Conservation (phyloP, 2,113 vertebrate genomes). For the Etheostoma cragini region DNA sequence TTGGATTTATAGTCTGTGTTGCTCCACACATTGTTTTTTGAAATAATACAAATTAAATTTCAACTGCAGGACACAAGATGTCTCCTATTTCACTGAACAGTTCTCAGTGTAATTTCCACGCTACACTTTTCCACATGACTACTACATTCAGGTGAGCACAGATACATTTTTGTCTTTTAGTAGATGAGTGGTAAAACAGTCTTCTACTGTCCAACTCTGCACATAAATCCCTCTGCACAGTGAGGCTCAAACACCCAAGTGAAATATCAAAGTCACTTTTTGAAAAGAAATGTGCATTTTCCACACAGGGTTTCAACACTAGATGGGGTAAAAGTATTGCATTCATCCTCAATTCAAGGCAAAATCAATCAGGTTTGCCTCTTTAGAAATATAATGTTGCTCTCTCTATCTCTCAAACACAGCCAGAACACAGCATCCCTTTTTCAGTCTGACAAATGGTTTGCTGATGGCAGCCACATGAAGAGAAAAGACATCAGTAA, state of each 20-base stretch:
- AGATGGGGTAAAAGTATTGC: conserved; percentile 68
- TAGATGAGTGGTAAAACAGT: not conserved
- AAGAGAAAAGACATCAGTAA: conserved; percentile 39
- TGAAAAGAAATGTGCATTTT: not conserved
- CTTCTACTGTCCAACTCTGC: not conserved
- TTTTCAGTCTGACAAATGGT: conserved; percentile 35
- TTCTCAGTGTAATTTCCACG: not conserved
- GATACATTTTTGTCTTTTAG: not conserved
- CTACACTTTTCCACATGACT: not conserved
- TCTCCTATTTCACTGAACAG: not conserved
- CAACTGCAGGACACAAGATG: not conserved
- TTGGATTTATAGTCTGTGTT: not conserved
- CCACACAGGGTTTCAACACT: conserved; percentile 60
- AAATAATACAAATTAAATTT: not conserved
- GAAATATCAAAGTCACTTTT: not conserved
- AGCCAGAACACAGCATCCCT: conserved; percentile 10
- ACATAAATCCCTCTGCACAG: not conserved
- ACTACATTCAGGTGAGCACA: not conserved
- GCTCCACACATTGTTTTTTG: too few relatives aligned
- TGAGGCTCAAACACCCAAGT: not conserved
- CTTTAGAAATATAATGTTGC: not conserved
- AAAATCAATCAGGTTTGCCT: not conserved
- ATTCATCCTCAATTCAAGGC: not conserved
- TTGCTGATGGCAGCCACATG: conserved; percentile 42
- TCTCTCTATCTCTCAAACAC: not conserved